phyloP scores from a whole-genome alignment of 2,113 vertebrate genomes.

The Esox niger region DNA sequence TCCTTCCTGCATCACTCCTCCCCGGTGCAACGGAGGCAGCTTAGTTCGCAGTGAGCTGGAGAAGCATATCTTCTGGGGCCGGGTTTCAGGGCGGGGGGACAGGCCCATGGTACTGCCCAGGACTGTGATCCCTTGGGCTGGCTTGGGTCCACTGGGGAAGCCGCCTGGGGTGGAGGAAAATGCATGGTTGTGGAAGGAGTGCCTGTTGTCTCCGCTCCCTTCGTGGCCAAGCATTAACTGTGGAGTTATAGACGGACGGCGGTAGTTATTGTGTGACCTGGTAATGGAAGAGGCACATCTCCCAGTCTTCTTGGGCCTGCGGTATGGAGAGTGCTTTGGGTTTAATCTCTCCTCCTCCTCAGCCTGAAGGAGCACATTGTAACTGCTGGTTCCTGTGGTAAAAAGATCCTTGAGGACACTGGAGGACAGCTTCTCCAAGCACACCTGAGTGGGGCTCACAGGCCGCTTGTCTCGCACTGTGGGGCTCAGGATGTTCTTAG shows the following conservation, averaged over 20 bases:
- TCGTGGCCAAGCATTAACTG: slow-evolving; percentile 34
- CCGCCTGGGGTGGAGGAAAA: slow-evolving; percentile 26
- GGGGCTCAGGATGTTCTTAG: slow-evolving; percentile 71
- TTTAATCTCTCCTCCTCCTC: slow-evolving; percentile 74
- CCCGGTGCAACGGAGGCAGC: slow-evolving; percentile 60
- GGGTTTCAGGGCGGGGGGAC: slow-evolving; percentile 52
- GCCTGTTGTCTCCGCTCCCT: slow-evolving; percentile 50
- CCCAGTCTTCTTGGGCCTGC: slow-evolving; percentile 52
- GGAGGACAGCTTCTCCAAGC: slow-evolving; percentile 66
- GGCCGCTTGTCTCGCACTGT: slow-evolving; percentile 39
- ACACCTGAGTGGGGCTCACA: slow-evolving; percentile 66
- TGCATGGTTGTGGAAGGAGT: slow-evolving; percentile 32
- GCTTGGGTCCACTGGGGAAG: slow-evolving; percentile 46
- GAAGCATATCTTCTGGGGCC: slow-evolving; percentile 44
- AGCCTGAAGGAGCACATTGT: slow-evolving; percentile 80
- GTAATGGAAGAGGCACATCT: slow-evolving; percentile 32
- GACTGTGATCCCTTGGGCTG: slow-evolving; percentile 57
- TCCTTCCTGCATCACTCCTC: slow-evolving; percentile 54
- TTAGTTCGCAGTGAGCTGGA: slow-evolving; percentile 57
- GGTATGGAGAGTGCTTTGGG: slow-evolving; percentile 46
- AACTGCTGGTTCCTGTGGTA: slow-evolving; percentile 81
- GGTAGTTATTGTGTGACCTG: slow-evolving; percentile 40
- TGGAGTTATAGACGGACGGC: slow-evolving; percentile 1
- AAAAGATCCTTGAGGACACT: slow-evolving; percentile 81
- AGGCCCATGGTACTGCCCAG: slow-evolving; percentile 63